Evolutionary conservation across 2,888 invertebrate genomes (phyloP), one percentile per base, ranked within the genome.

Genomic region (Anaspis maculata): DNA sequence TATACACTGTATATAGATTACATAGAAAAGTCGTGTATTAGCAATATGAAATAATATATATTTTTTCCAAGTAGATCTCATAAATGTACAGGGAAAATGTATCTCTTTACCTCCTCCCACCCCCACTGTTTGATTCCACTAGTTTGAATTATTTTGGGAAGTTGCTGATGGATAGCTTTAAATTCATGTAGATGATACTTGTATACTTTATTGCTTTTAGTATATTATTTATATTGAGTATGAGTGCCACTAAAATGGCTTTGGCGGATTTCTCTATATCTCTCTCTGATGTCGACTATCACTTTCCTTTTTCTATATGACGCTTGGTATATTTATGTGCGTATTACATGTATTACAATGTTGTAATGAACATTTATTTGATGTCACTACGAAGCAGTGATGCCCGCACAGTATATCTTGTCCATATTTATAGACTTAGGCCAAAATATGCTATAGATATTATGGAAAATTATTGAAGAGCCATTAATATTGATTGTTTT

Each of bases 1-100:
- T n/a, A n/a, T n/a, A n/a, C n/a, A n/a, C 30, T 62, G 60, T 61
- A 62, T 33, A 62, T 57, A 60, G 49, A 49, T 44, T 49, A 51
- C 45, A 44, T 59, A 59, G 57, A 52, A 48, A 53, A 60, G 57
- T 64, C 67, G 67, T 67, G 67, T 67, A 67, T 64, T 67, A 67
- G 67, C 67, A 67, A 67, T 67, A 67, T 66, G 28, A 34, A 34
- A 38, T 38, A 25, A 30, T 39, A 28, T 34, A 39, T 34, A 39
- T 34, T 39, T 39, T 39, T 39, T 34, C 39, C 34, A 34, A 15
- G 24, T 33, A 38, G 25, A 22, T 14, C 19, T 25, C 25, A 24
- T 33, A 33, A 32, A 35, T 32, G 28, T 36, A 32, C 36, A 32
- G 28, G 31, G 14, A 27, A 23, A 27, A 19, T n/a, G n/a, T n/a